Conservation (phyloP, 2,797 vertebrate genomes). For the Balearica regulorum region DNA sequence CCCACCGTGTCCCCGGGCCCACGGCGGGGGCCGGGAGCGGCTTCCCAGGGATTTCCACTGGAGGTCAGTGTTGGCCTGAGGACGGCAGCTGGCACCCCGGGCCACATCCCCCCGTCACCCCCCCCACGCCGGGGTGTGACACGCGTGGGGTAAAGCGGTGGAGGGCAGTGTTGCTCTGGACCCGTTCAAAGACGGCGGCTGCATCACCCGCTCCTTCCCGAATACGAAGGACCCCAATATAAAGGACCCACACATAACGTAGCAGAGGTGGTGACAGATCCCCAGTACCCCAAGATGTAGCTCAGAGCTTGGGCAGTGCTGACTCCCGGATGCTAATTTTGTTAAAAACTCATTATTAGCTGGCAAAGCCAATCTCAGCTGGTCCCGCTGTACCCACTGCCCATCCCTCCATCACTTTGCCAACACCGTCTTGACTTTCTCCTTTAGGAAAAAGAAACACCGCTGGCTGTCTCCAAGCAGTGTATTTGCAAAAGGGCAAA, state of each 20-base stretch:
- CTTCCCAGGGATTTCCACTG: conserved; percentile 42
- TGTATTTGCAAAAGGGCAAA: not conserved
- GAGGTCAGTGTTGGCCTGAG: conserved; percentile 46
- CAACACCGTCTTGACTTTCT: fast-evolving
- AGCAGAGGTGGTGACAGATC: not conserved
- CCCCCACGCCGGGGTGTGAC: no score
- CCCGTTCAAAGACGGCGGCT: not conserved
- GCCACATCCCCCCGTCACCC: not conserved
- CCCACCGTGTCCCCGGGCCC: not conserved
- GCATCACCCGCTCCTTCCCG: not conserved
- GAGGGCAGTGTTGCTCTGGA: not conserved
- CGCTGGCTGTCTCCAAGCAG: fast-evolving
- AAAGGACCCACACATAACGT: fast-evolving
- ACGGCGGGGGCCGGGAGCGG: not conserved
- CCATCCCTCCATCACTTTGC: not conserved
- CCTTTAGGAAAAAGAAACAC: not conserved
- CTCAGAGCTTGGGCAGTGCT: not conserved
- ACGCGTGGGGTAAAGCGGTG: fast-evolving
- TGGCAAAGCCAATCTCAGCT: not conserved
- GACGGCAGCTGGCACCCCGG: not conserved
- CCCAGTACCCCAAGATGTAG: fast-evolving
- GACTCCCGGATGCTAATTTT: fast-evolving
- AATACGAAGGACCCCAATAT: not conserved
- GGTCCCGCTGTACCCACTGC: not conserved
- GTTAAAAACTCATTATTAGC: not conserved